phyloP scores from a whole-genome alignment of 2,888 invertebrate genomes.

The Heliconius hortense region DNA sequence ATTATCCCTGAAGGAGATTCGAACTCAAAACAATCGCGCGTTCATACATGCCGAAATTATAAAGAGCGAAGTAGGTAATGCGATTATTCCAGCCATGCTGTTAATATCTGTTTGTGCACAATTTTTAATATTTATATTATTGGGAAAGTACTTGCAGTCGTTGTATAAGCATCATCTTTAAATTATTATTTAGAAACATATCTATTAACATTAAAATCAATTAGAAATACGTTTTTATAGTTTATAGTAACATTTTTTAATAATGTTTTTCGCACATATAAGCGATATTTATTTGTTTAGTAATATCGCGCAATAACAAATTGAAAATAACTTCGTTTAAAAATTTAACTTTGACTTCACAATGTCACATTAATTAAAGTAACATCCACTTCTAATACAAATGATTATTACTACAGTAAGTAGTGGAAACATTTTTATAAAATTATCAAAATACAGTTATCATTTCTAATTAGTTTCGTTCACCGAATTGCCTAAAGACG shows the following conservation, averaged over 20 bases:
- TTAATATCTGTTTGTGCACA: background rate
- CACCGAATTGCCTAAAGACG: slow-evolving; percentile 46
- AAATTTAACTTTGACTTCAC: background rate
- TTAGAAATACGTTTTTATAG: too few relatives aligned
- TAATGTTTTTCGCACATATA: background rate
- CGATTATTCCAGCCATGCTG: background rate
- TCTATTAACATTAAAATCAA: background rate
- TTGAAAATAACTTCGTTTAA: background rate
- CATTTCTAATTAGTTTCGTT: background rate
- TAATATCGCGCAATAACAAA: background rate
- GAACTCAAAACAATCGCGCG: background rate
- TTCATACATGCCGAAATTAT: background rate
- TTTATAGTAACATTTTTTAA: too few relatives aligned
- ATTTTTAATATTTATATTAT: background rate
- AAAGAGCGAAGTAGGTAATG: background rate
- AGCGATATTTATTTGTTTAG: background rate
- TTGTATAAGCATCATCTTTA: background rate
- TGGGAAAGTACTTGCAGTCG: background rate
- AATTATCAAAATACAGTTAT: slow-evolving; percentile 3
- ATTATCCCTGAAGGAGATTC: background rate
- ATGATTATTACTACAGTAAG: background rate
- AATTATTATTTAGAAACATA: background rate
- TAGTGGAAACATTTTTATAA: background rate
- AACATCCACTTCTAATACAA: background rate
- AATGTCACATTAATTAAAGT: too few relatives aligned